phyloP scores from a whole-genome alignment of 2,113 vertebrate species.

The Synodontis membranacea region DNA sequence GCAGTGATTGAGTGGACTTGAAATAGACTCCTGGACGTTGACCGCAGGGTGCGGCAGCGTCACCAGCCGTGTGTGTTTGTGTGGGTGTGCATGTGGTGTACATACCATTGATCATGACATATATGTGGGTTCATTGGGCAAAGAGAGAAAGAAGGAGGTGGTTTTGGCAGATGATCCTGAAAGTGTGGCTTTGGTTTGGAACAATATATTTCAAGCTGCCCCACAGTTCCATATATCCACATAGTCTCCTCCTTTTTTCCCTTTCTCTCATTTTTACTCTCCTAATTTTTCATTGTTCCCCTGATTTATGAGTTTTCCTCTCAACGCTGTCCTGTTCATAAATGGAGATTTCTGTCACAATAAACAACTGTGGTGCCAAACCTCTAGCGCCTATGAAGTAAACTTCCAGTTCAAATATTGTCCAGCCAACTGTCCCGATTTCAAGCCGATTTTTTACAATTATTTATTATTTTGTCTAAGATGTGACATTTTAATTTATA shows the following conservation, averaged over 20 bases:
- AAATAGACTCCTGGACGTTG: slow-evolving; percentile 37
- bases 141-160: slow-evolving; percentile 14
- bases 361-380: slow-evolving; percentile 60
- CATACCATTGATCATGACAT: slow-evolving; percentile 39
- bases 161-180: slow-evolving; percentile 38
- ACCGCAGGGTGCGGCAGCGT: slow-evolving; percentile 41
- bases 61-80: slow-evolving; percentile 22
- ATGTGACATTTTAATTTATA: background rate
- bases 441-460: background rate
- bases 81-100: slow-evolving; percentile 18
- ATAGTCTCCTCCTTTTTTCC: slow-evolving; percentile 26
- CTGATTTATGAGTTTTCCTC: slow-evolving; percentile 60
- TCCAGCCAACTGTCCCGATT: background rate
- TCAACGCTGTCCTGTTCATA: slow-evolving; percentile 46
- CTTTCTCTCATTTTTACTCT: background rate
- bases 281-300: slow-evolving; percentile 27
- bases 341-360: slow-evolving; percentile 57
- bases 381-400: slow-evolving; percentile 53
- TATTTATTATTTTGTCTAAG: background rate
- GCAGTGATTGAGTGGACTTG: slow-evolving; percentile 40
- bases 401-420: slow-evolving; percentile 39
- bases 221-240: slow-evolving; percentile 49
- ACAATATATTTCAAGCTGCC: slow-evolving; percentile 31
- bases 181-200: slow-evolving; percentile 45
- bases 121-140: slow-evolving; percentile 41